Percentiles rank a stretch among this genome's conserved stretches.
phyloP scores from a whole-genome alignment of 2,113 vertebrate genomes.

The Nothoprocta pentlandii region DNA sequence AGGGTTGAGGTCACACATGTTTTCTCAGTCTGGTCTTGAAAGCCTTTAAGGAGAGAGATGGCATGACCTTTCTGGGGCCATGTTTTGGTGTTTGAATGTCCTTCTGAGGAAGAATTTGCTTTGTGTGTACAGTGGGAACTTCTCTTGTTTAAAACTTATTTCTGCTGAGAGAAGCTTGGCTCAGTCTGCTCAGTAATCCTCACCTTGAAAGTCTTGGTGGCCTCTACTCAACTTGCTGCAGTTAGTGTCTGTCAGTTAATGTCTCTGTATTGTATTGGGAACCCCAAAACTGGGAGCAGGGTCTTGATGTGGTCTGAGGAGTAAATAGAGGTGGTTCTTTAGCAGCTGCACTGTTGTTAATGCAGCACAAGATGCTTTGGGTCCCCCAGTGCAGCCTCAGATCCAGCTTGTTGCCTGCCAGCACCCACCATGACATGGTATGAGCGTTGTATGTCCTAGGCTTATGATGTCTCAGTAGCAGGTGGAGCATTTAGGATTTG shows the following conservation, averaged over 20 bases:
- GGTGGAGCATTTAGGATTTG: neutral
- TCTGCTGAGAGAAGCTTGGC: neutral
- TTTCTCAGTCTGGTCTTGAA: neutral
- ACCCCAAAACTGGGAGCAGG: neutral
- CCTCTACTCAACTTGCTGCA: neutral
- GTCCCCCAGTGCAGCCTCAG: rapidly evolving
- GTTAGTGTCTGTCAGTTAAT: neutral
- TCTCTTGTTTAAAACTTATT: neutral
- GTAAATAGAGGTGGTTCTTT: neutral
- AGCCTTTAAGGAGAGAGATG: rapidly evolving
- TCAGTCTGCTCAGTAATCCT: neutral
- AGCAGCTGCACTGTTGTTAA: neutral
- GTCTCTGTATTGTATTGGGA: neutral
- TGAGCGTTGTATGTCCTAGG: rapidly evolving
- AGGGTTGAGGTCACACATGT: neutral
- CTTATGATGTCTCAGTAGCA: neutral
- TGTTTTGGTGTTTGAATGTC: neutral
- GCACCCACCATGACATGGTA: rapidly evolving
- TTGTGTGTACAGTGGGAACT: neutral
- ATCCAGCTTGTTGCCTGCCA: neutral
- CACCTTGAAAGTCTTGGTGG: neutral
- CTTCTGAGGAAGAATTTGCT: rapidly evolving
- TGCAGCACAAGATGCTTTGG: rapidly evolving
- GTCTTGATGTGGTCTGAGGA: neutral
- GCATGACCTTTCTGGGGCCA: neutral